Conservation (phyloP, 2,888 invertebrate genomes). For the Pardosa pseudoannulata region DNA sequence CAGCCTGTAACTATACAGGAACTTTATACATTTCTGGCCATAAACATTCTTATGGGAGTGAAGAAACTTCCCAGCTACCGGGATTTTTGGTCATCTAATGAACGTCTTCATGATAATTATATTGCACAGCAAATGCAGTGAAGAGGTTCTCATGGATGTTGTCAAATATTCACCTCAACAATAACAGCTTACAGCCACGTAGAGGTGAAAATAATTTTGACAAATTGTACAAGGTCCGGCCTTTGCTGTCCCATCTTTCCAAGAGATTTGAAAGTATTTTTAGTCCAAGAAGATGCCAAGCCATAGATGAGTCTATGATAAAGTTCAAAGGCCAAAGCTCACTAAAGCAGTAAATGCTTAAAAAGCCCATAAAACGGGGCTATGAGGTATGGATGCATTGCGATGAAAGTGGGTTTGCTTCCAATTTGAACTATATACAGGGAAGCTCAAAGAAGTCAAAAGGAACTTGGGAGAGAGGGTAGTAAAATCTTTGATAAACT, state of each 20-base stretch:
- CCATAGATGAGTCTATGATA: conserved; percentile 1
- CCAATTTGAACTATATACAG: background rate
- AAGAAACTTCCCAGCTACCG: too few relatives aligned
- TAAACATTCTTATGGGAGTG: background rate
- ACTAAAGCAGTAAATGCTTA: background rate
- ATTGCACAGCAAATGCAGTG: conserved; percentile 1
- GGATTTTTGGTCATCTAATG: background rate
- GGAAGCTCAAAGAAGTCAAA: background rate
- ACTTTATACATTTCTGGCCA: background rate
- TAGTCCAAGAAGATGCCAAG: background rate
- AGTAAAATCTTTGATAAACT: background rate
- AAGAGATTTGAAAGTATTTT: background rate
- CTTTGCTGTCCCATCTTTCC: background rate
- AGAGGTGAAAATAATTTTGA: conserved; percentile 5
- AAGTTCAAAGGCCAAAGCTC: conserved; percentile 10
- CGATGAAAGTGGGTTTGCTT: background rate
- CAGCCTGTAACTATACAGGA: background rate
- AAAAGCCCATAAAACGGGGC: background rate
- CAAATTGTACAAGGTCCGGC: conserved; percentile 12
- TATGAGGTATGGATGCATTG: conserved; percentile 19
- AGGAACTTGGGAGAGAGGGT: background rate
- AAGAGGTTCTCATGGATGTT: background rate
- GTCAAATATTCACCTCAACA: background rate
- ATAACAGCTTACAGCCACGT: conserved; percentile 8
- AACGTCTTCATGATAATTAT: background rate